Conservation (phyloP, 2,888 invertebrate genomes). For the Schizotus pectinicornis region DNA sequence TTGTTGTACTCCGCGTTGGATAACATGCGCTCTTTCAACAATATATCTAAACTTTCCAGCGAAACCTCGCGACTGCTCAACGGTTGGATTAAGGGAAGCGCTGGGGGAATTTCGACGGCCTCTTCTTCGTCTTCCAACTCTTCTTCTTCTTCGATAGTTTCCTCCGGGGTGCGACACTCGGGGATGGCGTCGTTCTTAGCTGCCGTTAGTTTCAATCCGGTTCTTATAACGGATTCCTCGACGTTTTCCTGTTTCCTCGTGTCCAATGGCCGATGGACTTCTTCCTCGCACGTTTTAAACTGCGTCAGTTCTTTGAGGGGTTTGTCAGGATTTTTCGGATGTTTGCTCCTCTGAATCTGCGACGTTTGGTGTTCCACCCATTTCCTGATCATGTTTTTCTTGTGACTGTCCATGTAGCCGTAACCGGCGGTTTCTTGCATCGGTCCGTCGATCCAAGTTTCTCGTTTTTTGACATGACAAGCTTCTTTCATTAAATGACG, state of each 20-base stretch:
- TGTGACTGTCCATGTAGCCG: conserved; percentile 91
- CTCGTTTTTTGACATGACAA: conserved; percentile 77
- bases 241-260: conserved; percentile 63
- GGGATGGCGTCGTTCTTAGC: conserved; percentile 46
- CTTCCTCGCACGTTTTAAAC: conserved; percentile 66
- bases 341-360: conserved; percentile 73
- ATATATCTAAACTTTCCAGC: conserved; percentile 80
- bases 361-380: conserved; percentile 93
- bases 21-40: conserved; percentile 73
- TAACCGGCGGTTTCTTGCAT: conserved; percentile 76
- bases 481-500: conserved; percentile 80
- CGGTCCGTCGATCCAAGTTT: conserved; percentile 97
- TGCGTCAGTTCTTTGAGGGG: conserved; percentile 64
- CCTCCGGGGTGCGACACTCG: conserved; percentile 52
- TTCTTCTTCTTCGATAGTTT: conserved; percentile 58
- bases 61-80: conserved; percentile 82
- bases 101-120: conserved; percentile 80
- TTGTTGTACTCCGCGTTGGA: conserved; percentile 56
- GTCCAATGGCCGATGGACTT: conserved; percentile 60
- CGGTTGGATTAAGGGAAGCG: conserved; percentile 78
- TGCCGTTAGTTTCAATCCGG: conserved; percentile 62
- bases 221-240: conserved; percentile 67
- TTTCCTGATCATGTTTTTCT: conserved; percentile 90
- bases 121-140: conserved; percentile 82
- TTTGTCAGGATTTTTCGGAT: conserved; percentile 35